These are phyloP conservation scores for Rhyzopertha dominica DNA, from an alignment of 1,140 invertebrate species.

Conservation along the genomic window DNA sequence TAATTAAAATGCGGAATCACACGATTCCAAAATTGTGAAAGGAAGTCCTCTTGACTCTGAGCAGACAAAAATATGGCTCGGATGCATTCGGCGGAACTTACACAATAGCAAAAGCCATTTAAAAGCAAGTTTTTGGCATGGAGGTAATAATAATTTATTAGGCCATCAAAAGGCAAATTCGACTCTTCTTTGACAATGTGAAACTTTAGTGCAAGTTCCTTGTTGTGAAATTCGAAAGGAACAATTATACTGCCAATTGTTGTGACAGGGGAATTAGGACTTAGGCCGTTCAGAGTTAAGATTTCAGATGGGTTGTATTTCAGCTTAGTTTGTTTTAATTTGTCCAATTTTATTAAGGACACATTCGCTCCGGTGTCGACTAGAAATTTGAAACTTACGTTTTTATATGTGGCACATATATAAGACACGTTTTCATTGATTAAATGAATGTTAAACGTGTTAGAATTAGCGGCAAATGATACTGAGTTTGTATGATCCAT, in stretches of 20 bases:
- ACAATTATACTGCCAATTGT: conserved; percentile 8
- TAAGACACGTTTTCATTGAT: conserved; percentile 11
- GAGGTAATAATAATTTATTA: conserved; percentile 21
- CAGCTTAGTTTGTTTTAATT: conserved; percentile 11
- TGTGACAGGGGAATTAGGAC: conserved; percentile 1
- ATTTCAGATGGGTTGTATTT: conserved; percentile 10
- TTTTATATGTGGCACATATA: conserved; percentile 7
- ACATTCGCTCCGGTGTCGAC: conserved; percentile 20
- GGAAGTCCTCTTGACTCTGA: no score
- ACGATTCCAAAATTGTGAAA: no score
- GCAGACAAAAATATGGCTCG: no score
- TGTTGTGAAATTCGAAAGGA: conserved; percentile 3
- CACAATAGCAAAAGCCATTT: no score
- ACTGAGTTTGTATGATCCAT: no score
- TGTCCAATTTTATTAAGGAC: conserved; percentile 16
- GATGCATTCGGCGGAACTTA: no score
- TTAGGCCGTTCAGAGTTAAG: conserved; percentile 15
- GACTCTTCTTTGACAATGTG: conserved; percentile 10
- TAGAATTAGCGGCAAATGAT: no score
- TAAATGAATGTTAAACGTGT: no score
- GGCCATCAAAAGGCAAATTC: conserved; percentile 21
- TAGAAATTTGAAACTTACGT: conserved; percentile 17
- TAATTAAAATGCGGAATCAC: no score
- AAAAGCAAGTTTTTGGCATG: conserved; percentile 4
- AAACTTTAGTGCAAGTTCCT: conserved; percentile 17